phyloP scores from a whole-genome alignment of 1,140 invertebrate genomes.

The Coenobita brevimanus region DNA sequence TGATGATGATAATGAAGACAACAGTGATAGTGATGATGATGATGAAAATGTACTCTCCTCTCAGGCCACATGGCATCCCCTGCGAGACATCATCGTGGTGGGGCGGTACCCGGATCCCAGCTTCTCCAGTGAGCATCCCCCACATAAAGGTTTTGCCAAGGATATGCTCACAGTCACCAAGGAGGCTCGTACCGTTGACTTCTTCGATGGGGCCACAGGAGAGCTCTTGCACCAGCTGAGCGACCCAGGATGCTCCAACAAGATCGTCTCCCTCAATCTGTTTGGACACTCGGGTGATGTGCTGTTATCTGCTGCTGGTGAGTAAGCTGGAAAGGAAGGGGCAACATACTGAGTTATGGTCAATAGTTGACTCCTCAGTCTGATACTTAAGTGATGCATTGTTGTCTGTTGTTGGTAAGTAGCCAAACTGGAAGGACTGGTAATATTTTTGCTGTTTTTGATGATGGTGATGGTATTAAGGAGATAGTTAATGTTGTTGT shows the following conservation, averaged over 20 bases:
- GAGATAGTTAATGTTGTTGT: too few species aligned
- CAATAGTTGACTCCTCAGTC: neutral
- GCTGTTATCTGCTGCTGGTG: slow-evolving; percentile 72
- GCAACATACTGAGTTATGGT: neutral
- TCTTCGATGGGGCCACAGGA: slow-evolving; percentile 72
- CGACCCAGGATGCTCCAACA: slow-evolving; percentile 67
- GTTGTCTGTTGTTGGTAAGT: too few species aligned
- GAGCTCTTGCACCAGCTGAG: slow-evolving; percentile 70
- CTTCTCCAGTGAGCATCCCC: slow-evolving; percentile 57
- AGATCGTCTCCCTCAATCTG: slow-evolving; percentile 72
- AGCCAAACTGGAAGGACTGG: too few species aligned
- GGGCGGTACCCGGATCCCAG: slow-evolving; percentile 72
- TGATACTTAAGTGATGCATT: neutral
- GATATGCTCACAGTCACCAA: neutral
- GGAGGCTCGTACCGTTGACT: slow-evolving; percentile 72
- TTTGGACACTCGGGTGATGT: slow-evolving; percentile 71
- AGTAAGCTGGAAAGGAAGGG: slow-evolving; percentile 43
- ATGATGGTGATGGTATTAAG: too few species aligned
- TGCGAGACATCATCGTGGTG: slow-evolving; percentile 73
- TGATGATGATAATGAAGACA: too few species aligned
- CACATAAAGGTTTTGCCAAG: too few species aligned
- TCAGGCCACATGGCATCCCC: slow-evolving; percentile 74
- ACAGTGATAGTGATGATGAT: too few species aligned
- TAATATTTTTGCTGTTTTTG: too few species aligned
- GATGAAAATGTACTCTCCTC: neutral